Evolutionary conservation across 2,113 vertebrate genomes (phyloP).

Genomic region (Ictidomys tridecemlineatus): DNA sequence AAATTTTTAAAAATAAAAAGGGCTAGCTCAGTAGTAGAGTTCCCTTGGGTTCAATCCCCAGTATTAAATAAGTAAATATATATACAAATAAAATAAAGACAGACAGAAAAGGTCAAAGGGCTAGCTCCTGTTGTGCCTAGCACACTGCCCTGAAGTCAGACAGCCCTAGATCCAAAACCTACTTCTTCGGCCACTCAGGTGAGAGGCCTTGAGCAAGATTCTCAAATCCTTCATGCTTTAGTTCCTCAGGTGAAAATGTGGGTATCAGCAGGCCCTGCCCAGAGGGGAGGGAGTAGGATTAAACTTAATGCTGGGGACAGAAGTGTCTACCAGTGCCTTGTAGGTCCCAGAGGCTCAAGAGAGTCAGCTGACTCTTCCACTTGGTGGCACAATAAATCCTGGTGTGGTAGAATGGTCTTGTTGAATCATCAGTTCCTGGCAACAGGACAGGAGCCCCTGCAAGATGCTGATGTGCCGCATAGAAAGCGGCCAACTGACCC

Average conservation of each 20-base stretch:
- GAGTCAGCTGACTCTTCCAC: background rate
- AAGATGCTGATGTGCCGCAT: background rate
- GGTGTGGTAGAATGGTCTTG: background rate
- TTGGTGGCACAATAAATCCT: background rate
- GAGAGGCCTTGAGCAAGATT: background rate
- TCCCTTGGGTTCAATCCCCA: no score
- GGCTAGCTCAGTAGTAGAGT: no score
- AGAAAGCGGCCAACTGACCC: background rate
- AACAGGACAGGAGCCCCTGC: background rate
- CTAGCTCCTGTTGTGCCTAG: background rate
- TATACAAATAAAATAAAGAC: background rate
- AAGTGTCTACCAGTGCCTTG: background rate
- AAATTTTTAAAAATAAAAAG: no score
- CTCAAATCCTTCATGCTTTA: background rate
- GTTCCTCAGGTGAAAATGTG: background rate
- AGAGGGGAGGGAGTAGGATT: background rate
- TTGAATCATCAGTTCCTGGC: background rate
- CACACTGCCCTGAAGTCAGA: background rate
- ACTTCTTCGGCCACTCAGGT: background rate
- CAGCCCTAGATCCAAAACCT: background rate
- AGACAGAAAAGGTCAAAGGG: background rate
- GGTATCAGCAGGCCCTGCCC: background rate
- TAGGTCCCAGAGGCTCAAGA: background rate
- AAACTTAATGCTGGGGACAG: background rate
- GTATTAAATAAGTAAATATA: no score